Evolutionary conservation across 2,113 vertebrate species (phyloP).

Genomic region (Channa maculata): DNA sequence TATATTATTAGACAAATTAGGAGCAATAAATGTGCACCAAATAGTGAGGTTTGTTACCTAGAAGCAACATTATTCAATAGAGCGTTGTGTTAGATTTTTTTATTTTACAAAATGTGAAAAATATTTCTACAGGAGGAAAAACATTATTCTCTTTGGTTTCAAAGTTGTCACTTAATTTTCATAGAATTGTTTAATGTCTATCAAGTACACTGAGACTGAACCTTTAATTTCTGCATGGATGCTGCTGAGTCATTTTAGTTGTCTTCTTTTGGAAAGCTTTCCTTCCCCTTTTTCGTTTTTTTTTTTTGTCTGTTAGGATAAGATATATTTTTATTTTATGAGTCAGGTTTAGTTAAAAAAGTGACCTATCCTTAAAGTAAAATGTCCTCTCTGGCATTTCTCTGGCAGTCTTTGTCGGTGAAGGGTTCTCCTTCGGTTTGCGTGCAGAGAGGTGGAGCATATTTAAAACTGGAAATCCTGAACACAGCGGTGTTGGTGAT

Average conservation of each 20-base stretch:
- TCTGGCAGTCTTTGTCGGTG: not conserved
- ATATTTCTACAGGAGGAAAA: too few species aligned
- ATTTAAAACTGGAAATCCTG: slow-evolving; percentile 25
- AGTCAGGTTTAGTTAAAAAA: not conserved
- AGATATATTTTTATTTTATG: not conserved
- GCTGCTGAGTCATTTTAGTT: not conserved
- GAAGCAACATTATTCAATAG: too few species aligned
- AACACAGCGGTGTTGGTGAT: slow-evolving; percentile 26
- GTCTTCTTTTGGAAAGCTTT: not conserved
- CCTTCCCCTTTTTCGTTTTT: not conserved
- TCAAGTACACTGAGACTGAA: not conserved
- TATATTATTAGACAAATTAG: too few species aligned
- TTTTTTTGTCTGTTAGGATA: not conserved
- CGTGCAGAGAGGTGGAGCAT: slow-evolving; percentile 32
- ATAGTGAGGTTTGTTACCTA: too few species aligned
- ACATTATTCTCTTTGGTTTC: too few species aligned
- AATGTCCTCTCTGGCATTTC: too few species aligned
- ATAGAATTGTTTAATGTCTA: too few species aligned
- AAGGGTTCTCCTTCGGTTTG: slow-evolving; percentile 1
- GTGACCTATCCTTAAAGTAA: too few species aligned
- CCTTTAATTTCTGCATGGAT: not conserved
- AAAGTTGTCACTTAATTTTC: too few species aligned
- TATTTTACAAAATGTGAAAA: too few species aligned
- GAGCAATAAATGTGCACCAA: too few species aligned
- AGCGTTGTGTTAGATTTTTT: too few species aligned